These are phyloP conservation scores for Alces alces DNA, from an alignment of 2,113 vertebrate species.

Conservation along the genomic window DNA sequence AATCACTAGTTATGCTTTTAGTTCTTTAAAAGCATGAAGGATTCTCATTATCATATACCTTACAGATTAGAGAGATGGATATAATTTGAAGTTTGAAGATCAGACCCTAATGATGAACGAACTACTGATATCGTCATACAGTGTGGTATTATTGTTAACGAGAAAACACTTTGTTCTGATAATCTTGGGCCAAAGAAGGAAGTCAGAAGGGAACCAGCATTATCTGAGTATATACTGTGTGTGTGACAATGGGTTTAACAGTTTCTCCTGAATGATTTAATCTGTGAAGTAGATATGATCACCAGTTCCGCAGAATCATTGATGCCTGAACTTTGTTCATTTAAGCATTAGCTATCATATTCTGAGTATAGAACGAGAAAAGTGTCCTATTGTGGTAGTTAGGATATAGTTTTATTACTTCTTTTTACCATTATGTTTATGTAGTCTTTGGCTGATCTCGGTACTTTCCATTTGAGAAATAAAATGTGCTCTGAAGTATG, in stretches of 20 bases:
- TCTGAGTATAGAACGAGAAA: background rate
- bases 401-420: background rate
- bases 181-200: background rate
- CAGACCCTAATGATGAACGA: background rate
- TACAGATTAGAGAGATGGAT: background rate
- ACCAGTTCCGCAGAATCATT: background rate
- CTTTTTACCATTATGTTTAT: background rate
- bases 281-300: background rate
- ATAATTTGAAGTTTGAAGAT: background rate
- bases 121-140: background rate
- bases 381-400: background rate
- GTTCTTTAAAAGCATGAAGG: background rate
- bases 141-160: background rate
- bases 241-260: background rate
- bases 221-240: background rate
- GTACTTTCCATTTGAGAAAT: background rate
- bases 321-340: background rate
- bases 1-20: background rate
- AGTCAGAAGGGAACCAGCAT: background rate
- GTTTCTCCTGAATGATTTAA: background rate
- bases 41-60: background rate
- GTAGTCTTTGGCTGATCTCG: background rate
- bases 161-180: background rate
- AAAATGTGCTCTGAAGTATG: background rate
- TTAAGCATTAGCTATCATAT: background rate